Base-by-base conservation (phyloP, 2,888 invertebrate species). In the Sialis fuliginosa region DNA sequence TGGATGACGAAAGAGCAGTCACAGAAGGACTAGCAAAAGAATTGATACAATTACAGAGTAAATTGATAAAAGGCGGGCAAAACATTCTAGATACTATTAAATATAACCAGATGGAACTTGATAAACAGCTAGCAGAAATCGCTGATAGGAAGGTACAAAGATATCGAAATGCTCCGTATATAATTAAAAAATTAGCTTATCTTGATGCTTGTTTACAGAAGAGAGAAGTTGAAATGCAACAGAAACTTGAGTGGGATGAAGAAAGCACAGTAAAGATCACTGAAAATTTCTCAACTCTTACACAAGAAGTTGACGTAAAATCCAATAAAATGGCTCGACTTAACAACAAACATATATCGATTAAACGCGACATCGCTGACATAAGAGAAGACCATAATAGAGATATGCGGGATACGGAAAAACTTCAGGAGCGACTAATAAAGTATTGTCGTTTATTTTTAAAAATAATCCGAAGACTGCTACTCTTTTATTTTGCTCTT, bases 261-360 rank as follows among this genome's bases (percentile, higher is more conserved):
- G 89, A 96, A 62, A 88, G 85, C 10, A 87, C 92, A 9, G 71
- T 85, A 44, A 93, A 89, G 58, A 80, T 97, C 47, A 81, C 86
- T 48, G 89, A 86, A 59, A 95, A 92, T 0, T 96, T 89, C 60
- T 78, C 87, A 6, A 88, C 84, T 45, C 68, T 98, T 48, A 92
- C 95, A 60, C 95, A 95, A 62, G 96, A 97, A 67, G 93, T 97
- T 2, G 97, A 98, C 60, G 81, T 90, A 48, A 98, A 97, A 65
- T 88, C 93, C 30, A 87, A 85, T 57, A 91, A 95, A 64, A 66
- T 96, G 47, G 89, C 91, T 59, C 90, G 93, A 65, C 77, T 96
- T 59, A 83, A 89, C 59, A 74, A 80, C 10, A 92, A 92, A 65
- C 75, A 83, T 45, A 79, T 82, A 58, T 72, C 73, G 4, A 66